Percentiles rank a stretch among this genome's conserved stretches.
Conservation (phyloP, 1,140 invertebrate genomes). For the Zaprionus gabonicus region DNA sequence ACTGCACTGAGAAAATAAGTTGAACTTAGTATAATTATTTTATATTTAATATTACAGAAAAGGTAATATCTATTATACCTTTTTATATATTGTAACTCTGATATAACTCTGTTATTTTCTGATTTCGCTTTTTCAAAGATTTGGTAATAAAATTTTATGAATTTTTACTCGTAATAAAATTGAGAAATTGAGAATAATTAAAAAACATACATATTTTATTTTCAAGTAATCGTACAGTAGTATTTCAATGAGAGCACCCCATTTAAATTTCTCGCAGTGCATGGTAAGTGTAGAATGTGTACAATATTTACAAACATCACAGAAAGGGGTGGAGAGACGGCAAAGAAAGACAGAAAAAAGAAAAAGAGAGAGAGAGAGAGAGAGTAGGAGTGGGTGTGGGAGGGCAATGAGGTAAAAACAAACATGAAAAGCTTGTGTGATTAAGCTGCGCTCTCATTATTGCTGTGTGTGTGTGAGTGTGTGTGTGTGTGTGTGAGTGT, state of each 20-base stretch:
- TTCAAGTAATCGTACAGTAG: too few relatives aligned
- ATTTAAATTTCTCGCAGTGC: not conserved
- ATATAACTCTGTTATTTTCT: too few relatives aligned
- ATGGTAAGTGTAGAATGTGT: not conserved
- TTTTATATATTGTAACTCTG: too few relatives aligned
- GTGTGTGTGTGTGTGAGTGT: not conserved
- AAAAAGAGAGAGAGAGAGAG: not conserved
- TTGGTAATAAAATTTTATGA: too few relatives aligned
- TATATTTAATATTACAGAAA: not conserved
- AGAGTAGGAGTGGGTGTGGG: not conserved
- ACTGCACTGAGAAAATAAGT: not conserved
- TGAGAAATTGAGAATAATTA: too few relatives aligned
- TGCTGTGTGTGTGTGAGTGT: not conserved
- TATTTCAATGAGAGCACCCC: too few relatives aligned
- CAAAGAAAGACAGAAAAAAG: not conserved
- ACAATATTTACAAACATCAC: slow-evolving; percentile 10
- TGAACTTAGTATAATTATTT: too few relatives aligned
- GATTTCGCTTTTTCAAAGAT: too few relatives aligned
- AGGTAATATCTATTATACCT: not conserved
- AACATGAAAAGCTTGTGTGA: slow-evolving; percentile 23
- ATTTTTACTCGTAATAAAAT: too few relatives aligned
- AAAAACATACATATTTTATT: too few relatives aligned
- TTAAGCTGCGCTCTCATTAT: slow-evolving; percentile 26
- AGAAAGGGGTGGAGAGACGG: not conserved
- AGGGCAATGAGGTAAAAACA: not conserved